Evolutionary conservation across 2,888 invertebrate species (phyloP), one percentile per base, ranked within the genome.

Genomic region (Lypha dubia): DNA sequence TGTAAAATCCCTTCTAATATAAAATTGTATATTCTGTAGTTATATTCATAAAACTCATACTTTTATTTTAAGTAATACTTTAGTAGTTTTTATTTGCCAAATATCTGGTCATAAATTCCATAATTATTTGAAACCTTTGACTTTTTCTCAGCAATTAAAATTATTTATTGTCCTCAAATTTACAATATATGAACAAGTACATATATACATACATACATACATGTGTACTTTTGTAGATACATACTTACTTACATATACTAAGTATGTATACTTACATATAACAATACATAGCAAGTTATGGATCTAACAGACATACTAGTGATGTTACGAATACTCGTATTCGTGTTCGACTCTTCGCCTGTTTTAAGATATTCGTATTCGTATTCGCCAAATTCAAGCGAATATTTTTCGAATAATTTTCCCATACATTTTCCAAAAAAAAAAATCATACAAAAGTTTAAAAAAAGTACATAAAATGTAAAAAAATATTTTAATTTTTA

Each of bases 131-230:
- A 65, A 73, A 67, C 79, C 67, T 83, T 80, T 79, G 76, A 75
- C 56, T 75, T 70, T 74, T 70, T 70, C 56, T 46, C 65, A 79
- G 73, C 81, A 84, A 81, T 84, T 84, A 81, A 81, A 79, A 79
- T 81, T 74, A 84, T 84, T 84, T 84, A 84, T 81, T 74, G 74
- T 24, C 22, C 68, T 17, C 4, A 82, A 62, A 62, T 75, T 67
- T 75, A 75, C 63, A 58, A 46, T 28, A 68, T 17, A 53, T 44
- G 44, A 46, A 38, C 51, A 22, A 24, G 7, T 41, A 44, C n/a
- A 8, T 22, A 7, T 24, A 38, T 15, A n/a, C 5, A 7, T 24
- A 38, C 15, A n/a, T 9, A 62, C 3, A 1, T 41, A 20, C 22
- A 22, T 24, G 3, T 41, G 8, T 56, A 9, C 28, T n/a, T n/a